Percentiles rank a stretch among this genome's conserved stretches.
Conservation (phyloP, 2,888 invertebrate species). For the Perizoma flavofasciatum region DNA sequence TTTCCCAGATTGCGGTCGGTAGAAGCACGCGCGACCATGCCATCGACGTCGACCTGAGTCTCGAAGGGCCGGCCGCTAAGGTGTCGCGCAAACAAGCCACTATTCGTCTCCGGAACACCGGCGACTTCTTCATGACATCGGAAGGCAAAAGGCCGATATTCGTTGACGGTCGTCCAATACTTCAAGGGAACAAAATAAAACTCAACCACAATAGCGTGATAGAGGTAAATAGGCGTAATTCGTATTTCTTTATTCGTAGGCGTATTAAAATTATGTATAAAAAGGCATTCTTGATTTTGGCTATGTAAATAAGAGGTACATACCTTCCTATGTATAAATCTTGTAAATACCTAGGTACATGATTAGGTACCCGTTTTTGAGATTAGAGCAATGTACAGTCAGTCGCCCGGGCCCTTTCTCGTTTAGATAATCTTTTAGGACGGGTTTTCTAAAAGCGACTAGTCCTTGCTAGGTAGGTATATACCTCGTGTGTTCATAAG, state of each 20-base stretch:
- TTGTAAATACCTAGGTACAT: too few species aligned
- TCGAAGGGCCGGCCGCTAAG: slow-evolving; percentile 98
- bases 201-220: slow-evolving; percentile 97
- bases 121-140: slow-evolving; percentile 97
- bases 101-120: slow-evolving; percentile 94
- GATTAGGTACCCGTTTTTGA: too few species aligned
- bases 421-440: too few species aligned
- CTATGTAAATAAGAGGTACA: too few species aligned
- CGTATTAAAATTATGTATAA: slow-evolving; percentile 5
- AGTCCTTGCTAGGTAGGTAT: too few species aligned
- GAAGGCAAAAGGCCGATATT: slow-evolving; percentile 97
- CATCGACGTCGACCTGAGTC: slow-evolving; percentile 96
- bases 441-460: too few species aligned
- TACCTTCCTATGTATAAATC: too few species aligned
- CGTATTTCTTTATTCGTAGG: not conserved
- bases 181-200: slow-evolving; percentile 94
- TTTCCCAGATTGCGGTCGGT: slow-evolving; percentile 92
- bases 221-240: slow-evolving; percentile 85
- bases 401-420: too few species aligned
- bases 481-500: too few species aligned
- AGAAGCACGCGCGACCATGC: slow-evolving; percentile 93
- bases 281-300: slow-evolving; percentile 5
- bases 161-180: slow-evolving; percentile 95
- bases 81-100: slow-evolving; percentile 96
- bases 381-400: too few species aligned